Conservation (phyloP, 37 sponge, comb jelly and placozoan genomes). For the Petrosia ficiformis region DNA sequence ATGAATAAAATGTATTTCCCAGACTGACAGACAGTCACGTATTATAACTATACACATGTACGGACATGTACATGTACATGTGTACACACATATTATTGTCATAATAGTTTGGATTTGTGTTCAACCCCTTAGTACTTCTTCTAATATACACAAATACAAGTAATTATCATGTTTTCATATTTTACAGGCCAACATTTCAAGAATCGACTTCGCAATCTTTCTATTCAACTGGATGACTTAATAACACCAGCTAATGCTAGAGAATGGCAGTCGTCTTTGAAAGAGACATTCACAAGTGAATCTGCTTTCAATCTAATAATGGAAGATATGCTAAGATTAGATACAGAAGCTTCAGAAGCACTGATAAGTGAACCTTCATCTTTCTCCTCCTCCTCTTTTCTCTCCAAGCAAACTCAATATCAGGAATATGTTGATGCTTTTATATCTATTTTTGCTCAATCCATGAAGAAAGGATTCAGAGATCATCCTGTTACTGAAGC, state of each 20-base stretch:
- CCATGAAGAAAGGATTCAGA: background rate
- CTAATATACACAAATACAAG: too few relatives aligned
- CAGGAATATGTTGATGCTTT: slow-evolving; percentile 30
- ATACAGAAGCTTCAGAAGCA: background rate
- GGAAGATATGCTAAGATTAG: background rate
- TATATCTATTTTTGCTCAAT: slow-evolving; percentile 17
- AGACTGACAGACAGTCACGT: too few relatives aligned
- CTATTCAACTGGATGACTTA: background rate
- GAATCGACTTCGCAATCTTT: background rate
- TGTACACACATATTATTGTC: too few relatives aligned
- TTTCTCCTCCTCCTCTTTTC: background rate
- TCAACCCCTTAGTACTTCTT: too few relatives aligned
- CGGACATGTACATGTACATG: too few relatives aligned
- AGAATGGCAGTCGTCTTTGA: background rate
- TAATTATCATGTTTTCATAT: too few relatives aligned
- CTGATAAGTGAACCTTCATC: background rate
- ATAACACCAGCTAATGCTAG: background rate
- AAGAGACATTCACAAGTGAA: background rate
- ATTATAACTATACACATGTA: too few relatives aligned
- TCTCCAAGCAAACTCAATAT: slow-evolving; percentile 2
- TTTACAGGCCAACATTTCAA: too few relatives aligned
- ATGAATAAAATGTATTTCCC: too few relatives aligned
- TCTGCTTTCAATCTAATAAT: background rate
- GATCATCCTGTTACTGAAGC: background rate
- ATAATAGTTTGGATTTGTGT: too few relatives aligned